Evolutionary conservation across 2,888 invertebrate species (phyloP).

Genomic region (Scelioninae gen. 2): DNA sequence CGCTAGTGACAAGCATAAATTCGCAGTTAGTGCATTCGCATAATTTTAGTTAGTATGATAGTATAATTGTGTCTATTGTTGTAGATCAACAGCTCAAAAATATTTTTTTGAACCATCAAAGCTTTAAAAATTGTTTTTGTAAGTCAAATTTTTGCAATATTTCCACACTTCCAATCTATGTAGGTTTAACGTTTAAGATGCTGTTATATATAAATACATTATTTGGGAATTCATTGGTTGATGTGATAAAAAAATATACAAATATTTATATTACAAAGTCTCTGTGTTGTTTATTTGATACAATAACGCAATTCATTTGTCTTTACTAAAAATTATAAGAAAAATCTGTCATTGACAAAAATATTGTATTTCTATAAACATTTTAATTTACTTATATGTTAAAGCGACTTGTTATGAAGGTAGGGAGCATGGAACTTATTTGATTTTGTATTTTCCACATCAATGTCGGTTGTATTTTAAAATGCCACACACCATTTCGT

Average conservation of each 20-base stretch:
- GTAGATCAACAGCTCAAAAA: conserved; percentile 2
- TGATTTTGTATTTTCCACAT: conserved; percentile 68
- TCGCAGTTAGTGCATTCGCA: background rate
- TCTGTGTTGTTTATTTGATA: background rate
- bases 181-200: conserved; percentile 26
- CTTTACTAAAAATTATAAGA: background rate
- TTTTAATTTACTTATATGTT: background rate
- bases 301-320: background rate
- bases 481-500: conserved; percentile 77
- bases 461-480: conserved; percentile 72
- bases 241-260: conserved; percentile 38
- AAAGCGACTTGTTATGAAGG: conserved; percentile 60
- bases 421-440: conserved; percentile 62
- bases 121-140: conserved; percentile 17
- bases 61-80: conserved; percentile 1
- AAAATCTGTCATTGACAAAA: background rate
- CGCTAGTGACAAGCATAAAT: background rate
- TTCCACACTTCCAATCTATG: conserved; percentile 2
- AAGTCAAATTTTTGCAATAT: conserved; percentile 16
- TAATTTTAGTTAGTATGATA: conserved; percentile 10
- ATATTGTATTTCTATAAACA: conserved; percentile 1
- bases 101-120: conserved; percentile 5
- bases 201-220: conserved; percentile 23
- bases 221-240: conserved; percentile 43
- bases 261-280: conserved; percentile 45